A percentile compares a stretch with the other conserved stretches of the same genome.
phyloP scores from a whole-genome alignment of 2,888 invertebrate genomes.

The Euzophera pinguis region DNA sequence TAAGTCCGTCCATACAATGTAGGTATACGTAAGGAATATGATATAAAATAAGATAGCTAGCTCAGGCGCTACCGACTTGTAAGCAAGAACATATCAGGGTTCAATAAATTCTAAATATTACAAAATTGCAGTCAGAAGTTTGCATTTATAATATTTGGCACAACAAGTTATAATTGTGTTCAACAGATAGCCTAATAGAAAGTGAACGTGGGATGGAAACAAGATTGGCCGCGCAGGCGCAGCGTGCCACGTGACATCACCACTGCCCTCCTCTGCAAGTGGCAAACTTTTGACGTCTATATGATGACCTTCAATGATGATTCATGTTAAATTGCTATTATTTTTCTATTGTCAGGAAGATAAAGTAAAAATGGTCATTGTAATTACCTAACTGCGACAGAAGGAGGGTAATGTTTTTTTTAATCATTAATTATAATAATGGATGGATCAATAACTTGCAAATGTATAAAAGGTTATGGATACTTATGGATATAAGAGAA shows the following conservation, averaged over 20 bases:
- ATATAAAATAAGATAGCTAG: too few species aligned
- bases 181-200: conserved; percentile 49
- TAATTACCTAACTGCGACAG: too few species aligned
- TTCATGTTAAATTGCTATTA: conserved; percentile 25
- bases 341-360: conserved; percentile 26
- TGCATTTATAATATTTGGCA: conserved; percentile 25
- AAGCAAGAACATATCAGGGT: background rate
- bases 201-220: conserved; percentile 66
- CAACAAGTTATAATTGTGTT: conserved; percentile 36
- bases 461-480: too few species aligned
- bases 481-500: too few species aligned
- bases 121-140: conserved; percentile 2
- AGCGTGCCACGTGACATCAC: conserved; percentile 32
- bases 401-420: too few species aligned
- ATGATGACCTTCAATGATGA: conserved; percentile 32
- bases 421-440: too few species aligned
- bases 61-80: too few species aligned
- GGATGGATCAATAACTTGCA: too few species aligned
- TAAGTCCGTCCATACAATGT: too few species aligned
- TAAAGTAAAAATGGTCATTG: too few species aligned
- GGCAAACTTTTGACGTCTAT: conserved; percentile 23
- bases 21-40: too few species aligned
- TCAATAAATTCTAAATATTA: background rate
- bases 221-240: conserved; percentile 30
- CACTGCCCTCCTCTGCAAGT: conserved; percentile 18